Conservation (phyloP, 2,797 vertebrate genomes). For the Betta splendens region DNA sequence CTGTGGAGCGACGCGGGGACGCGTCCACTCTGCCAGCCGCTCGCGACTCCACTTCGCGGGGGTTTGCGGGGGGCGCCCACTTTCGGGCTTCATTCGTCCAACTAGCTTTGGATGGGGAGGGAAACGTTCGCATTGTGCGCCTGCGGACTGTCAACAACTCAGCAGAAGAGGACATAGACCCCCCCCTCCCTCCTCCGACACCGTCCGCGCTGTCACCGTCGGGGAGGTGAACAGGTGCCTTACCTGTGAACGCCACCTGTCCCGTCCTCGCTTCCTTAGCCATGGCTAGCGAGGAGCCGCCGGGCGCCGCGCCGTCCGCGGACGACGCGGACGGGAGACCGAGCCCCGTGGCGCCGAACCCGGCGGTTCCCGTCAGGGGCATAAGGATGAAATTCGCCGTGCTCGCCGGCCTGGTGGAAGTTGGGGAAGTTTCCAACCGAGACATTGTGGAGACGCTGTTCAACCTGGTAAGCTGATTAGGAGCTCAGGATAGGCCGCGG, state of each 20-base stretch:
- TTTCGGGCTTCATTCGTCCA: constrained; percentile 26
- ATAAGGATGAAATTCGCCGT: constrained; percentile 98
- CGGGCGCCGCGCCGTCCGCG: constrained; percentile 61
- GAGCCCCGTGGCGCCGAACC: constrained; percentile 78
- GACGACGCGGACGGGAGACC: constrained; percentile 71
- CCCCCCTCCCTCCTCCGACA: constrained; percentile 34
- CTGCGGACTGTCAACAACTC: constrained; percentile 49
- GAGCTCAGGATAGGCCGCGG: constrained; percentile 67
- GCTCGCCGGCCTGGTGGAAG: constrained; percentile 91
- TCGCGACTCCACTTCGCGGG: constrained; percentile 10
- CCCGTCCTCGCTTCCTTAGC: constrained; percentile 59
- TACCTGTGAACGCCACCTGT: constrained; percentile 76
- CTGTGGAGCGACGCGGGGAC: constrained; percentile 54
- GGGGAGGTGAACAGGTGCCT: constrained; percentile 82
- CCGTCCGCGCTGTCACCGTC: constrained; percentile 38
- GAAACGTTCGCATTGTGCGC: constrained; percentile 36
- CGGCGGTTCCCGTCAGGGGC: constrained; percentile 90
- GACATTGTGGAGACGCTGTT: constrained; percentile 97
- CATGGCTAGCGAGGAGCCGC: constrained; percentile 88
- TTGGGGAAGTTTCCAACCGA: constrained; percentile 93
- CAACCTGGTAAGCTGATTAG: constrained; percentile 93
- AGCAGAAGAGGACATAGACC: constrained; percentile 49
- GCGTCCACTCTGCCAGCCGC: constrained; percentile 43
- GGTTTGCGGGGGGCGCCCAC: constrained; percentile 18
- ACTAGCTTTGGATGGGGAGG: constrained; percentile 65